Conservation (phyloP, 2,797 vertebrate genomes). For the Crocidura indochinensis region DNA sequence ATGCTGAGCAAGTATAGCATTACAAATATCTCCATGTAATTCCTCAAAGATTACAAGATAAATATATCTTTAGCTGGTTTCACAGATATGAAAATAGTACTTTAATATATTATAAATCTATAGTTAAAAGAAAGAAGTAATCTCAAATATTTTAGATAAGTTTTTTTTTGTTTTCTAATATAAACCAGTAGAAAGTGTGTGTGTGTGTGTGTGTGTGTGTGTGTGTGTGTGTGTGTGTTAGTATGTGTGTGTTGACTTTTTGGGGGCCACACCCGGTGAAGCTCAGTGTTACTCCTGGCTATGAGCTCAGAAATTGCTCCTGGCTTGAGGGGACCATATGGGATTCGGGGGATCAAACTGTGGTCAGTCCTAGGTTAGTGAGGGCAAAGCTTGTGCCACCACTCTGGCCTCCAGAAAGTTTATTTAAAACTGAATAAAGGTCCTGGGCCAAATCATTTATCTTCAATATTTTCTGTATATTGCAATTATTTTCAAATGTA, state of each 20-base stretch:
- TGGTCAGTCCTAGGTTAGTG: neutral
- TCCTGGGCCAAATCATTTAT: neutral
- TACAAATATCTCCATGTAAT: neutral
- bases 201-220: no score
- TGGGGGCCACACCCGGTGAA: no score
- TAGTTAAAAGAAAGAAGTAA: neutral
- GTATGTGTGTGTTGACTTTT: no score
- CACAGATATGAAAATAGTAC: neutral
- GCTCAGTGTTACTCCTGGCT: no score
- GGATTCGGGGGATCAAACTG: no score
- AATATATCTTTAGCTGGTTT: neutral
- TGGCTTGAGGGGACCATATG: no score
- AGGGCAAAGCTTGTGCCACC: no score
- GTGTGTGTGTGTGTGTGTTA: no score
- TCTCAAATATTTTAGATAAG: neutral
- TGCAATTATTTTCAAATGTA: neutral
- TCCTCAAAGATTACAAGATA: neutral
- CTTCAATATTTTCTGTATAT: neutral
- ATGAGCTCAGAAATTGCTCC: no score
- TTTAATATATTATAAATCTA: conserved; percentile 22
- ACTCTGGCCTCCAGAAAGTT: neutral
- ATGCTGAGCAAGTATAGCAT: neutral
- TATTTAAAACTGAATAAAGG: conserved; percentile 26
- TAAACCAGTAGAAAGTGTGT: neutral
- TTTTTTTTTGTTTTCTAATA: no score